Evolutionary conservation across 2,797 vertebrate genomes (phyloP).

Genomic region (Babyrousa celebensis): DNA sequence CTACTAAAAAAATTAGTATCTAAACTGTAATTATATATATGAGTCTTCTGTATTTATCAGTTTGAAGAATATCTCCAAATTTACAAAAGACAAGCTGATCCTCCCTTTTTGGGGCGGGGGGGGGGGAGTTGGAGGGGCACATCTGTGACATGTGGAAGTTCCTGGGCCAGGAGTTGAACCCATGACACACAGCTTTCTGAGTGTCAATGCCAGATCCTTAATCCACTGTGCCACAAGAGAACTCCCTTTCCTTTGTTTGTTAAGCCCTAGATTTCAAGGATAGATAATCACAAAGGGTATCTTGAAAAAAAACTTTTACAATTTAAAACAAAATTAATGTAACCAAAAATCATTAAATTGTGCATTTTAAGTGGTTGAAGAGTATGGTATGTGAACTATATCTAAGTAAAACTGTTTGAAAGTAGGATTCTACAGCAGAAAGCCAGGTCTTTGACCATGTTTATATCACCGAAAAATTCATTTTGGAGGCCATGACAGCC

Average conservation of each 20-base stretch:
- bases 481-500: background rate
- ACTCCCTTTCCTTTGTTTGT: background rate
- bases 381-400: background rate
- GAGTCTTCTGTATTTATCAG: background rate
- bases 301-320: background rate
- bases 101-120: background rate
- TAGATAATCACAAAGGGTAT: background rate
- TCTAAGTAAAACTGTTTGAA: background rate
- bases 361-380: background rate
- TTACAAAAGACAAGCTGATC: background rate
- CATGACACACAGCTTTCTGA: too few species aligned
- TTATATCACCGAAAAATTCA: background rate
- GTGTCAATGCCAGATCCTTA: too few species aligned
- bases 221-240: too few species aligned
- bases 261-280: background rate
- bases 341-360: background rate
- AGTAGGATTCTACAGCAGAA: background rate
- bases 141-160: too few species aligned
- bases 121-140: too few species aligned
- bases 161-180: too few species aligned
- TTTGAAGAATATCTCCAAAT: slow-evolving; percentile 3
- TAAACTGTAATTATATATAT: background rate
- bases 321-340: background rate
- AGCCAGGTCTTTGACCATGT: background rate
- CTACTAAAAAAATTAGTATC: background rate